Base-by-base conservation (phyloP, 2,888 invertebrate species). In the Druceiella hillmani region DNA sequence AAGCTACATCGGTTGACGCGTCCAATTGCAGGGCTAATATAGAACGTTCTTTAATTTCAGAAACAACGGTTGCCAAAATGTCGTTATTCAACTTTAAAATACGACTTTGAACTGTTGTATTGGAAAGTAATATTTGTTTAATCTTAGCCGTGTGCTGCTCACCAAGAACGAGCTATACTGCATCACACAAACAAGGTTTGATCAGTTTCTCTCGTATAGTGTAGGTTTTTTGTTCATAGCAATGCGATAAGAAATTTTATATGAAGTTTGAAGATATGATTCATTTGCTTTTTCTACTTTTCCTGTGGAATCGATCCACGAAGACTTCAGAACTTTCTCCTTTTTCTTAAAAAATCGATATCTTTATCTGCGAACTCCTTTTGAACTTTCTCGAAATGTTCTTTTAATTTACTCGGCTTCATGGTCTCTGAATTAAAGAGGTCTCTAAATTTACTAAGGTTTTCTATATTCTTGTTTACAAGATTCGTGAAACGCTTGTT, bases 381-480 rank as follows among this genome's bases (percentile, higher is more conserved):
- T 36, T 46, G 43, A 46, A 45, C 43, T 43, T 44, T 46, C 4
- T 17, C 43, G 33, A 48, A 42, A 48, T 48, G 48, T 42, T 48
- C 46, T 47, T 48, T 45, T 42, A 49, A 44, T 43, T 47, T 44
- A 29, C 47, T 44, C 41, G 47, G 45, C 40, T 49, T 48, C 48
- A 48, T 48, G 43, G 45, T 48, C 17, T 46, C 48, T 46, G 43
- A 33, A 48, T 40, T 40, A 46, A 46, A n/a, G 22, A 22, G 22
- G 22, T 6, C 6, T 22, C 22, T 22, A 6, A 22, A 7, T n/a
- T 22, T 17, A 3, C 24, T 16, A 24, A 39, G 40, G 36, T 45
- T 46, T 46, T 48, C 47, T 45, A 47, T 43, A 47, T 47, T 48
- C 31, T 16, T 47, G 42, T 45, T 43, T 14, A 46, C 41, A 22